These are phyloP conservation scores for Noturus placidus DNA, from an alignment of 2,113 vertebrate species.

Conservation along the genomic window DNA sequence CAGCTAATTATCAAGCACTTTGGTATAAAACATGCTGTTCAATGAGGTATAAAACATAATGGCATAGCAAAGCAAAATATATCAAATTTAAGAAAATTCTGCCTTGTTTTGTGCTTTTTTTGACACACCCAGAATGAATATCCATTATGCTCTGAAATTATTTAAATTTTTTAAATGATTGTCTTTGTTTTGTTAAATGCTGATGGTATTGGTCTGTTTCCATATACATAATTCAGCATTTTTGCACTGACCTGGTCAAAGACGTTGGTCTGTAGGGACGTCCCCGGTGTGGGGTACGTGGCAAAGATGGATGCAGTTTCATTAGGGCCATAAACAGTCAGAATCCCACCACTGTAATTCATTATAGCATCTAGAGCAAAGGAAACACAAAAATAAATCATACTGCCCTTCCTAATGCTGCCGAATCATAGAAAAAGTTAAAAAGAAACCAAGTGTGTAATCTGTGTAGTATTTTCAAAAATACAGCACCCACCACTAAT, in stretches of 20 bases:
- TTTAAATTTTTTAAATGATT: background rate
- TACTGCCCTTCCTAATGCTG: background rate
- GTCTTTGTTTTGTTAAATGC: background rate
- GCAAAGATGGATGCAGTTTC: constrained; percentile 87
- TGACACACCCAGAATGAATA: background rate
- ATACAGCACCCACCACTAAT: no score
- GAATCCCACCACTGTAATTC: constrained; percentile 73
- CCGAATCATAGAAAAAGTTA: background rate
- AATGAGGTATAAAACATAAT: background rate
- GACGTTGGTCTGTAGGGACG: constrained; percentile 72
- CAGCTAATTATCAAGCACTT: background rate
- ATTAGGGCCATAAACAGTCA: constrained; percentile 70
- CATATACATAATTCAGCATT: background rate
- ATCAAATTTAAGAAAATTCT: background rate
- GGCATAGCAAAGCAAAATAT: background rate
- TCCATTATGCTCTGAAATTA: background rate
- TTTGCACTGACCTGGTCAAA: constrained; percentile 76
- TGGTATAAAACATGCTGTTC: background rate
- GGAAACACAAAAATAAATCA: background rate
- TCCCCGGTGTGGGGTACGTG: constrained; percentile 74
- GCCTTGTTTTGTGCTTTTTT: background rate
- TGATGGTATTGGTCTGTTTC: background rate
- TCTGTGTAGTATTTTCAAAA: background rate
- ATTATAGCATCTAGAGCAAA: constrained; percentile 73
- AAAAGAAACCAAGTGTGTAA: background rate